Percentiles rank a stretch among this genome's conserved stretches.
These are phyloP conservation scores for Coregonus sp. DNA, from an alignment of 2,797 vertebrate genomes.

Conservation along the genomic window DNA sequence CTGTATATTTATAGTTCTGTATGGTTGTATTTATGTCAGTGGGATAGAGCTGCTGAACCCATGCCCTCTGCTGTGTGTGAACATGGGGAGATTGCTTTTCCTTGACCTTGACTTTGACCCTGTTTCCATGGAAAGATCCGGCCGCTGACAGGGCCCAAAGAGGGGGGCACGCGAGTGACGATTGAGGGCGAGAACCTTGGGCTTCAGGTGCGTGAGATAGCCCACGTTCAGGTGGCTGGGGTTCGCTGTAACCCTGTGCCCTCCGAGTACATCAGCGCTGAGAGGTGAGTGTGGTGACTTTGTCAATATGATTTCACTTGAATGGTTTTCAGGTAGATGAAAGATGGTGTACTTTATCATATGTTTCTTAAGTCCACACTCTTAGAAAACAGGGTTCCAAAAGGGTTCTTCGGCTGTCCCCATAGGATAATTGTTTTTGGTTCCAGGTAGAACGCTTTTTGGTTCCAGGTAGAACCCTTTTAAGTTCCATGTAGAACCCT, in stretches of 20 bases:
- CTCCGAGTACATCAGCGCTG: slow-evolving; percentile 83
- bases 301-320: no score
- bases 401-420: no score
- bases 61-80: not conserved
- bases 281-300: slow-evolving; percentile 72
- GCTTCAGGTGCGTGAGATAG: slow-evolving; percentile 83
- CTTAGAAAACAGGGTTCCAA: no score
- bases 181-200: slow-evolving; percentile 89
- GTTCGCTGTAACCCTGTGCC: slow-evolving; percentile 84
- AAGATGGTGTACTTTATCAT: not conserved
- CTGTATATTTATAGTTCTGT: not conserved
- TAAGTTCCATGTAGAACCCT: no score
- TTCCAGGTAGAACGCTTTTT: no score
- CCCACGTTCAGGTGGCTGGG: slow-evolving; percentile 83
- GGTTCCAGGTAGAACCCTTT: no score
- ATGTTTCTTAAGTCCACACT: not conserved
- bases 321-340: no score
- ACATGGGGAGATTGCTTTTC: not conserved
- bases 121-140: slow-evolving; percentile 70
- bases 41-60: not conserved
- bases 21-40: not conserved
- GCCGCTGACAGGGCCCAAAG: slow-evolving; percentile 84
- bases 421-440: no score
- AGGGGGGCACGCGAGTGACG: slow-evolving; percentile 86
- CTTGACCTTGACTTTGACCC: not conserved